phyloP scores from a whole-genome alignment of 2,888 invertebrate genomes.

The Trilocha varians region DNA sequence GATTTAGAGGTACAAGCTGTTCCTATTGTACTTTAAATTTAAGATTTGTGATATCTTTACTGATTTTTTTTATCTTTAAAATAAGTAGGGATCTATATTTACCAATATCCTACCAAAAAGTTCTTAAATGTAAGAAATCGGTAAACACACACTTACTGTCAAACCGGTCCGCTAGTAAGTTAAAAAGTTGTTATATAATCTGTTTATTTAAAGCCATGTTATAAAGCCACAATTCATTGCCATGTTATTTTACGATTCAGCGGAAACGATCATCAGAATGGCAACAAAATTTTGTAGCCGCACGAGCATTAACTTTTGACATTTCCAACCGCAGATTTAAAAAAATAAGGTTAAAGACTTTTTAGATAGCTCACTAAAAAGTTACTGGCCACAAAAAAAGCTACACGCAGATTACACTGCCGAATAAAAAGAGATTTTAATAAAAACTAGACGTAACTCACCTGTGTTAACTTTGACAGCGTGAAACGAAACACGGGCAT shows the following conservation, averaged over 20 bases:
- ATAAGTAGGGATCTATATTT: too few relatives aligned
- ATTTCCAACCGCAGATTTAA: background rate
- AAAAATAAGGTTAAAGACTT: background rate
- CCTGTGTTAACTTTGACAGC: constrained; percentile 27
- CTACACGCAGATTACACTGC: too few relatives aligned
- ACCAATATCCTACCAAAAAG: too few relatives aligned
- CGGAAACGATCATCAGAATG: background rate
- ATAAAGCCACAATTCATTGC: background rate
- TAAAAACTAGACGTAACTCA: constrained; percentile 16
- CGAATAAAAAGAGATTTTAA: background rate
- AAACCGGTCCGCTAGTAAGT: background rate
- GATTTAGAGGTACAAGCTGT: too few relatives aligned
- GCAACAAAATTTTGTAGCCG: background rate
- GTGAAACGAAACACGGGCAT: constrained; percentile 18
- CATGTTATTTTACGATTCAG: background rate
- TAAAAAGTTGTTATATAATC: background rate
- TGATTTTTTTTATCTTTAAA: too few relatives aligned
- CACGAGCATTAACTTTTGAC: background rate
- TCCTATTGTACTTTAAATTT: too few relatives aligned
- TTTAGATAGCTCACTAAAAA: background rate
- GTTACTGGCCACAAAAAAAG: too few relatives aligned
- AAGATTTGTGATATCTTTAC: too few relatives aligned
- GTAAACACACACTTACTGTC: too few relatives aligned
- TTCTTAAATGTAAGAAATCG: too few relatives aligned
- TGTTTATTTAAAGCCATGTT: background rate